Evolutionary conservation across 35 echinoderm and acorn worm genomes (phyloP).

Genomic region (Heliocidaris tuberculata): DNA sequence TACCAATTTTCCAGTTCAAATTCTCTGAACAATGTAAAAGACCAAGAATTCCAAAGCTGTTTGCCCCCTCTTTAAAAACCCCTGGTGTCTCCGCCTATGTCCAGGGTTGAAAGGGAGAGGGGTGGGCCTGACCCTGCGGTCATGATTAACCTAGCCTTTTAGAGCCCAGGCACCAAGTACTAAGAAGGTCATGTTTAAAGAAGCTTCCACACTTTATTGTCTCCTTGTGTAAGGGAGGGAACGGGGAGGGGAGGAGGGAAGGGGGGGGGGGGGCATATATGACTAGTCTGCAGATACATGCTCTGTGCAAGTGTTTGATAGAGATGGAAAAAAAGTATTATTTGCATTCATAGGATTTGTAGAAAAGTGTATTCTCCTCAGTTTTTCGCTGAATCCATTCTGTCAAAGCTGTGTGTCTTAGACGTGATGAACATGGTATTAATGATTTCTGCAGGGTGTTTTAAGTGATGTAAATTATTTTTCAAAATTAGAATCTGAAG

Average conservation of each 20-base stretch:
- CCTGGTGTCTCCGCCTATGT: neutral
- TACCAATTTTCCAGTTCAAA: too few species aligned
- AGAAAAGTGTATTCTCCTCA: too few species aligned
- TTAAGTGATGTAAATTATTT: too few species aligned
- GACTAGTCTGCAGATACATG: neutral
- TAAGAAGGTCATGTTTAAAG: neutral
- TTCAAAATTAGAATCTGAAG: too few species aligned
- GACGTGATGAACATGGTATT: too few species aligned
- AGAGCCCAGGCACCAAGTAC: neutral
- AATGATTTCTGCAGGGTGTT: too few species aligned
- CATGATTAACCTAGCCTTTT: slow-evolving; percentile 31
- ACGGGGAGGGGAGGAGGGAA: too few species aligned
- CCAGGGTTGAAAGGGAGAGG: neutral
- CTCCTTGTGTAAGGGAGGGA: neutral
- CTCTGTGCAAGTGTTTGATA: neutral
- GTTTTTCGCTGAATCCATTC: too few species aligned
- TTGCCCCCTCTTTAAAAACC: neutral
- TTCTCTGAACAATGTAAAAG: neutral
- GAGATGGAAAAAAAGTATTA: neutral
- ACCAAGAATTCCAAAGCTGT: neutral
- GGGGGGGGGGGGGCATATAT: neutral
- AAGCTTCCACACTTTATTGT: neutral
- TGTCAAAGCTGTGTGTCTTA: too few species aligned
- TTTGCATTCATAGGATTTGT: too few species aligned
- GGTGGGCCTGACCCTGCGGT: neutral